Evolutionary conservation across 2,888 invertebrate genomes (phyloP), one percentile per base, ranked within the genome.

Genomic region (Biston betularia): DNA sequence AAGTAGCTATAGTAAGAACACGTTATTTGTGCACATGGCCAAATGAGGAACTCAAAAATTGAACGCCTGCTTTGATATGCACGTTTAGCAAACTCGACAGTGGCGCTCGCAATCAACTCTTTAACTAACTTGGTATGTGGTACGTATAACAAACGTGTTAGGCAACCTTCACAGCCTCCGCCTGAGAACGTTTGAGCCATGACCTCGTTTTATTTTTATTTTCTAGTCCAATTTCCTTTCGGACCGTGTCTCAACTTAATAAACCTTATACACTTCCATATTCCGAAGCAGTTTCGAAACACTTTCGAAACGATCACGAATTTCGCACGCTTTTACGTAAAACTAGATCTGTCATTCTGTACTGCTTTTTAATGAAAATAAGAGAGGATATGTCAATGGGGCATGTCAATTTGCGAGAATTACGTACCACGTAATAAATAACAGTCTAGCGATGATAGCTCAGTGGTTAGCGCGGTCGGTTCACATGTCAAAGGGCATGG

Each of bases 151-250:
- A 68, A 77, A 74, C 72, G 76, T 70, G 76, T 83, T 86, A 80
- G 72, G 85, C 83, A 87, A 87, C 80, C 79, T 79, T 76, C 77
- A 76, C 77, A 79, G 78, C 73, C 78, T 75, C 75, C 72, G 80
- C 77, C 75, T 85, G 85, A 85, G 83, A 88, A 81, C 80, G 79
- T 75, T 76, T 75, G 75, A 82, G 79, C 89, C 88, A 77, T 89
- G 91, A 86, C 90, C 90, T 74, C 83, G 84, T 79, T 86, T 82
- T 45, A 80, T 87, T 79, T 89, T 86, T 88, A 89, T 89, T 86
- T 88, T 86, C 86, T 87, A 84, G 84, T 87, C 85, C 86, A 87
- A 88, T 90, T 90, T 91, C 89, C 87, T 89, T 83, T 82, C 78
- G 79, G 80, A 82, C 86, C 86, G 86, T 86, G 86, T 86, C 86